These are phyloP conservation scores for Helobdella robusta DNA, from an alignment of 2,888 invertebrate genomes.

Conservation along the genomic window DNA sequence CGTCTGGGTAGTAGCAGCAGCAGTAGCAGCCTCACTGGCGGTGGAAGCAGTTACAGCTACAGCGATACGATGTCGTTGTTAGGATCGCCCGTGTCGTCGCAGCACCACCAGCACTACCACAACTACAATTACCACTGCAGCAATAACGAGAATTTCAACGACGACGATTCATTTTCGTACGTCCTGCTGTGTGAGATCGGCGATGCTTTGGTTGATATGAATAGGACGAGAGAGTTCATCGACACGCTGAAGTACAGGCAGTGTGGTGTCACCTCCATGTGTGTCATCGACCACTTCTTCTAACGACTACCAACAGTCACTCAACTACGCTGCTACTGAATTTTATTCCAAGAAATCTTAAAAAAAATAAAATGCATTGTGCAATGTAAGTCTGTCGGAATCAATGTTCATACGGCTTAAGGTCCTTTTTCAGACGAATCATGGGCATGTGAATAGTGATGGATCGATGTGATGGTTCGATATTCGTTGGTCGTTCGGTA, in stretches of 20 bases:
- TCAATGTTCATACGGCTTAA: no score
- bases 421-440: no score
- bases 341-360: no score
- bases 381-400: no score
- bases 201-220: conserved; percentile 38
- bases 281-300: conserved; percentile 35
- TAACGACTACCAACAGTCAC: no score
- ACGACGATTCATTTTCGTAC: conserved; percentile 37
- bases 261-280: conserved; percentile 42
- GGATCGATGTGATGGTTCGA: no score
- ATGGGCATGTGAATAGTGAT: no score
- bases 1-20: background rate
- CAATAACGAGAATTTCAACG: no score
- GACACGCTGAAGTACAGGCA: conserved; percentile 39
- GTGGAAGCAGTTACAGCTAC: background rate
- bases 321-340: no score
- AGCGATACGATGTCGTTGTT: conserved; percentile 4
- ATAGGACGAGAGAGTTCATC: conserved; percentile 38
- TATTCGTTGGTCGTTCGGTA: no score
- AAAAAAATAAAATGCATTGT: no score
- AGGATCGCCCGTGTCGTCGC: conserved; percentile 7
- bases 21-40: background rate
- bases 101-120: background rate
- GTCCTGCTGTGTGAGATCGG: conserved; percentile 40
- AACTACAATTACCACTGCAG: background rate